Evolutionary conservation across 1,140 invertebrate species (phyloP), one percentile per base, ranked within the genome.

Genomic region (Ceratoteleas bidentatus): DNA sequence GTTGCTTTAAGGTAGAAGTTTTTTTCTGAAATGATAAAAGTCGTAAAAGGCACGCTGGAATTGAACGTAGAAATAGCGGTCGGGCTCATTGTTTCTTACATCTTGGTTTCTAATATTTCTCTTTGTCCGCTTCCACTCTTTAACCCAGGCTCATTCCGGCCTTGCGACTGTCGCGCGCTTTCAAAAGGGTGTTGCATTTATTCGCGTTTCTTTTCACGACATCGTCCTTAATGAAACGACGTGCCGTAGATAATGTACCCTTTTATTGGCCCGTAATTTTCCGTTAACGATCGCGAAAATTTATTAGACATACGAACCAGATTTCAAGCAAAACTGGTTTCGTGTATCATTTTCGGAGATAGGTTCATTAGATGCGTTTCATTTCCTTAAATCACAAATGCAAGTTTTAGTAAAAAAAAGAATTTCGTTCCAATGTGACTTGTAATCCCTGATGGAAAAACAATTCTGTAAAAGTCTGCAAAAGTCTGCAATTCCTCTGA

Each of bases 61-160:
- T 73, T 64, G 60, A 73, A 73, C 58, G 50, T 8, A 32, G 45
- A 47, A 64, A 73, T 64, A 47, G 40, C 40, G 57, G 57, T 57
- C 54, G 66, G 8, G 15, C 66, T 73, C 69, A 73, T 73, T 73
- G 69, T 73, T 73, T 57, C 69, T 73, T 64, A 64, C 47, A 64
- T 62, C 43, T 47, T 52, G 8, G 50, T 56, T 73, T 16, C 69
- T 64, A 73, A 62, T 73, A 73, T 73, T 70, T 70, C 10, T 9
- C 47, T 56, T 73, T 40, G 49, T 64, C 56, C 60, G 9, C 52
- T 62, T 38, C 14, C 47, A 1, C 50, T 57, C 43, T 73, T 73
- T 73, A 72, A 57, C 58, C 60, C 52, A 13, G 32, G 33, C 69
- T 62, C 69, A 73, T 62, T 69, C 9, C 38, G 16, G 54, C 47